Percentiles rank a stretch among this genome's conserved stretches.
These are phyloP conservation scores for Ypsolopha sequella DNA, from an alignment of 2,888 invertebrate species.

Conservation along the genomic window DNA sequence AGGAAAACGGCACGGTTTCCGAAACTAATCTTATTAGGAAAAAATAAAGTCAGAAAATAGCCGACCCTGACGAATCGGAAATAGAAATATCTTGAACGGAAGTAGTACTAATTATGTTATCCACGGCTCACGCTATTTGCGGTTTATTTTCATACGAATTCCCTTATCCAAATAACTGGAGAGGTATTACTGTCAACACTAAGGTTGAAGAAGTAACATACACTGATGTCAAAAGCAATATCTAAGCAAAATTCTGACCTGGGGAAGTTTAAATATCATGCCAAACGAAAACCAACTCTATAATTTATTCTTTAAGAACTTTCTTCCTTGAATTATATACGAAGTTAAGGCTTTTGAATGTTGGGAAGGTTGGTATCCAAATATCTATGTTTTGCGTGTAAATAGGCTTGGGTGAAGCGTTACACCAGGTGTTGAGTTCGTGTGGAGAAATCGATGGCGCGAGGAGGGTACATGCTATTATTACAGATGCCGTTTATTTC, in stretches of 20 bases:
- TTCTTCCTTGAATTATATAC: constrained; percentile 17
- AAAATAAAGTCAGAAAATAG: constrained; percentile 61
- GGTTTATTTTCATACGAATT: constrained; percentile 60
- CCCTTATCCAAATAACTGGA: constrained; percentile 50
- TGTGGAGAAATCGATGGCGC: constrained; percentile 48
- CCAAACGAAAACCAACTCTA: constrained; percentile 23
- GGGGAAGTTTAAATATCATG: constrained; percentile 26
- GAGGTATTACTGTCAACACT: constrained; percentile 58
- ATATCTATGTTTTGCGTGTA: constrained; percentile 65
- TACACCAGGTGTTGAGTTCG: constrained; percentile 56
- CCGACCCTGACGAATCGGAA: constrained; percentile 59
- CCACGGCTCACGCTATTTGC: constrained; percentile 51
- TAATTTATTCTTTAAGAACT: constrained; percentile 17
- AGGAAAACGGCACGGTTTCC: constrained; percentile 30
- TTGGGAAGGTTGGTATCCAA: constrained; percentile 51
- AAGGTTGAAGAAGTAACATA: constrained; percentile 37
- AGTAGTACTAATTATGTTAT: constrained; percentile 69
- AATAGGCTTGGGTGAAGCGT: constrained; percentile 59
- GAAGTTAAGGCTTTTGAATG: constrained; percentile 21
- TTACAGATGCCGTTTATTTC: constrained; percentile 60
- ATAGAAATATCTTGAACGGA: constrained; percentile 66
- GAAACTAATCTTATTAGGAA: constrained; percentile 58
- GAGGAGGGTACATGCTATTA: constrained; percentile 57
- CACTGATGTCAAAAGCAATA: constrained; percentile 53
- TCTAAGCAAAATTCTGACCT: constrained; percentile 42